phyloP scores from a whole-genome alignment of 2,113 vertebrate genomes.

The Phyllostomus discolor region DNA sequence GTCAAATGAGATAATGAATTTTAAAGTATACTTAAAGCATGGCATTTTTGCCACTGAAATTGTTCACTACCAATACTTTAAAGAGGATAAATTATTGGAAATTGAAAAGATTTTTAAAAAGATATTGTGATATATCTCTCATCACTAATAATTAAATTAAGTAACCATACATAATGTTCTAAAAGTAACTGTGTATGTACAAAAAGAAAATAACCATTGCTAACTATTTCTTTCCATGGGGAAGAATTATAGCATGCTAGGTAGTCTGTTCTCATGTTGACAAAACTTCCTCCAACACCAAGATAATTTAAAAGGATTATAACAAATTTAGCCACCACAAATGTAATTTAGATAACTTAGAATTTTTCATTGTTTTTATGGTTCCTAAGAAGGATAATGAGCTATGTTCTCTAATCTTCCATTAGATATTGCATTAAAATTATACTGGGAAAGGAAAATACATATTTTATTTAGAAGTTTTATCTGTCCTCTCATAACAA shows the following conservation, averaged over 20 bases:
- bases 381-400: neutral
- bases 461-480: neutral
- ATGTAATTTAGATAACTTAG: neutral
- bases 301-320: neutral
- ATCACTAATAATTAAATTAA: conserved; percentile 7
- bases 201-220: neutral
- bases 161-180: neutral
- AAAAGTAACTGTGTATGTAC: neutral
- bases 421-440: neutral
- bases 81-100: neutral
- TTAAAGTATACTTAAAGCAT: neutral
- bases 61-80: neutral
- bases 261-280: neutral
- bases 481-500: neutral
- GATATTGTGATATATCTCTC: neutral
- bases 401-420: neutral
- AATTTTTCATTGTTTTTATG: neutral
- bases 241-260: neutral
- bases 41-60: neutral
- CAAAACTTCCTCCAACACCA: neutral
- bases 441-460: neutral
- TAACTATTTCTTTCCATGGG: neutral
- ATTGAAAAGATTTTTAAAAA: neutral
- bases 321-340: neutral
- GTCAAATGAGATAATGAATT: neutral